A percentile compares a stretch with the other conserved stretches of the same genome.
These are phyloP conservation scores for Nipponia nippon DNA, from an alignment of 2,113 vertebrate species.

Conservation along the genomic window DNA sequence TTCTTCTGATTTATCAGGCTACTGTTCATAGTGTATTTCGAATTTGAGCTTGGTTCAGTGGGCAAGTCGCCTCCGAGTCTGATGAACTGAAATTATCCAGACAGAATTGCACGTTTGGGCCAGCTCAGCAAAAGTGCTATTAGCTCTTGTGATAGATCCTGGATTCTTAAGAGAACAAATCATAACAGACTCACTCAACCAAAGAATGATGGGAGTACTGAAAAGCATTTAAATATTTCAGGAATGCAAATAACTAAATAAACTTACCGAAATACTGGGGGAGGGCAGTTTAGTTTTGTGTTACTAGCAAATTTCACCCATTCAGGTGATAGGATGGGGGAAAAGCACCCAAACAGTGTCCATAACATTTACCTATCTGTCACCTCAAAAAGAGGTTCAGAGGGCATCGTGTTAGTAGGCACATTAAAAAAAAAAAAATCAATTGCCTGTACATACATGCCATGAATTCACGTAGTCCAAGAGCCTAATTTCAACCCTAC, in stretches of 20 bases:
- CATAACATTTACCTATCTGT: accelerated
- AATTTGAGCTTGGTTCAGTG: neutral
- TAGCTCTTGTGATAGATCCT: neutral
- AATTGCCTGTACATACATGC: neutral
- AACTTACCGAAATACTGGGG: neutral
- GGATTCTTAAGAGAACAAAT: neutral
- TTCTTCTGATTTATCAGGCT: neutral
- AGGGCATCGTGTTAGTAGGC: neutral
- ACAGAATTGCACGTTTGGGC: neutral
- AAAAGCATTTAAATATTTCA: neutral
- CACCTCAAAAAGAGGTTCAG: neutral
- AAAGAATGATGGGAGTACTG: neutral
- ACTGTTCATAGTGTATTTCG: neutral
- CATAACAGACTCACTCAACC: neutral
- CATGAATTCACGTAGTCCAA: neutral
- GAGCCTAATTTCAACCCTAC: neutral
- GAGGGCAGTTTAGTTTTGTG: neutral
- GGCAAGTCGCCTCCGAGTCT: neutral
- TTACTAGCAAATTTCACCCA: neutral
- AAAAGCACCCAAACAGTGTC: neutral
- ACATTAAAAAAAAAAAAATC: neutral
- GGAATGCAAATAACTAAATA: neutral
- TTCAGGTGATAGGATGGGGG: neutral
- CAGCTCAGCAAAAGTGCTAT: neutral
- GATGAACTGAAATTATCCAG: neutral